Evolutionary conservation across 2,797 vertebrate genomes (phyloP).

Genomic region (Enteromius argenteus): DNA sequence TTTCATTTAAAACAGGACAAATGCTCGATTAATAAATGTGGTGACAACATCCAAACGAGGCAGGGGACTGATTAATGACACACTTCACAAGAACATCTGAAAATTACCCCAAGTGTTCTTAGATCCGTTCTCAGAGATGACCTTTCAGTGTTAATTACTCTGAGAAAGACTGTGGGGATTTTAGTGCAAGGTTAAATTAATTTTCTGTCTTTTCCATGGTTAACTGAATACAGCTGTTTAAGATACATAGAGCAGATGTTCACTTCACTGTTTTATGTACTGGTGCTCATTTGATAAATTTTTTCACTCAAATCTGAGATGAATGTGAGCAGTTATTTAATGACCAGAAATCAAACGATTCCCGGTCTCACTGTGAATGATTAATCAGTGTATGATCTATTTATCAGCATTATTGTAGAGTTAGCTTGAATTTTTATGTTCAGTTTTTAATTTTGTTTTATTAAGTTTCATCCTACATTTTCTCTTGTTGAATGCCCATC

Average conservation of each 20-base stretch:
- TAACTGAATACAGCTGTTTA: constrained; percentile 9
- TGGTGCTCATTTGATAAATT: neutral
- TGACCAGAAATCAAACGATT: neutral
- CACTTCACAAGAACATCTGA: constrained; percentile 22
- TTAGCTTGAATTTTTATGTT: no score
- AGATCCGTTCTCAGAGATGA: constrained; percentile 10
- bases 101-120: constrained; percentile 18
- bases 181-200: constrained; percentile 5
- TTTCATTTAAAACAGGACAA: neutral
- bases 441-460: no score
- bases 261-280: neutral
- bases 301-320: neutral
- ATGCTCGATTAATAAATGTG: neutral
- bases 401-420: neutral
- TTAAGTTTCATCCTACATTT: neutral
- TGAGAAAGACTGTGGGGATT: constrained; percentile 21
- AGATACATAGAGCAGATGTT: constrained; percentile 13
- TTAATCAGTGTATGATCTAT: neutral
- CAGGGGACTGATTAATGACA: constrained; percentile 31
- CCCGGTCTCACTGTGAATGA: neutral
- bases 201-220: constrained; percentile 5
- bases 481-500: neutral
- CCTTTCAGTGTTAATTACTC: constrained; percentile 41
- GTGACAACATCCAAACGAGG: constrained; percentile 8
- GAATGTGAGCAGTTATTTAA: neutral